A percentile compares a stretch with the other conserved stretches of the same genome.
phyloP scores from a whole-genome alignment of 2,888 invertebrate species.

The Branchipolynoe longqiensis region DNA sequence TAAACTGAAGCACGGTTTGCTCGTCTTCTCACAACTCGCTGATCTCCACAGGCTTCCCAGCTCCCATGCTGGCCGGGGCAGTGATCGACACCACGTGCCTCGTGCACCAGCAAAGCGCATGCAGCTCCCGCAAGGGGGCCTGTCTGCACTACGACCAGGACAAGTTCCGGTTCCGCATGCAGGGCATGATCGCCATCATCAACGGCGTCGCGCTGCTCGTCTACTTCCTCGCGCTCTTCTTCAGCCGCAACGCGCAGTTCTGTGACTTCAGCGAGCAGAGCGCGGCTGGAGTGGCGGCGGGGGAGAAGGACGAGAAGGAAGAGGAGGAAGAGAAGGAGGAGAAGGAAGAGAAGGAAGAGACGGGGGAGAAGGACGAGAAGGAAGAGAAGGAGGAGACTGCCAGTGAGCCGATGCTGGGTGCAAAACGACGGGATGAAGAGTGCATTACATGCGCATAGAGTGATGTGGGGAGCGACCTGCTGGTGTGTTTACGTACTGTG shows the following conservation, averaged over 20 bases:
- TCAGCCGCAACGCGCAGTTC: neutral
- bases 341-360: too few species aligned
- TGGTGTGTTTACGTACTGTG: too few species aligned
- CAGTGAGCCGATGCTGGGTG: too few species aligned
- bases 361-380: too few species aligned
- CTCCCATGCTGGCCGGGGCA: slow-evolving; percentile 60
- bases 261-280: too few species aligned
- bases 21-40: neutral
- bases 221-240: slow-evolving; percentile 3
- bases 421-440: too few species aligned
- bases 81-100: slow-evolving; percentile 62
- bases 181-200: slow-evolving; percentile 50
- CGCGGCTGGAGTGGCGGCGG: too few species aligned
- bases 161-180: slow-evolving; percentile 60
- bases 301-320: too few species aligned
- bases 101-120: slow-evolving; percentile 54
- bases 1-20: neutral
- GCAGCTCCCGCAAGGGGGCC: slow-evolving; percentile 60
- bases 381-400: too few species aligned
- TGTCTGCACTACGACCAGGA: slow-evolving; percentile 62
- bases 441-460: too few species aligned
- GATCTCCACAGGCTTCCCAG: slow-evolving; percentile 65
- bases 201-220: slow-evolving; percentile 37
- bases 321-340: too few species aligned
- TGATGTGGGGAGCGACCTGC: too few species aligned